Evolutionary conservation across 2,797 vertebrate species (phyloP).

Genomic region (Cebuella pygmaea): DNA sequence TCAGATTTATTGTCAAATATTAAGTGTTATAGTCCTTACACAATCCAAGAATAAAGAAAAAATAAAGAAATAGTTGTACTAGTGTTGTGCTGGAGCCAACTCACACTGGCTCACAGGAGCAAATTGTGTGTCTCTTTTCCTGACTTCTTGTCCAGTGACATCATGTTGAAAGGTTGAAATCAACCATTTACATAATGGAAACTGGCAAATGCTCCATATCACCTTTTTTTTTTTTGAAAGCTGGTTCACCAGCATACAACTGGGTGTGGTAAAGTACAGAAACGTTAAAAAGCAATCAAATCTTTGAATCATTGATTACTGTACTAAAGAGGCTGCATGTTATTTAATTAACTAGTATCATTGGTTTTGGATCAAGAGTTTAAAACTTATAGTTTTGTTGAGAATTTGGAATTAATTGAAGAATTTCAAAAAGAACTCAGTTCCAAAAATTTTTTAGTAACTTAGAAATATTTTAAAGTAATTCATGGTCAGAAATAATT

Average conservation of each 20-base stretch:
- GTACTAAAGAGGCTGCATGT: background rate
- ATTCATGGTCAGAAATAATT: conserved; percentile 71
- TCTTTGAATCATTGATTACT: background rate
- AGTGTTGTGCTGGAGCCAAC: background rate
- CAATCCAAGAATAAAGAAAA: background rate
- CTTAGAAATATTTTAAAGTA: conserved; percentile 71
- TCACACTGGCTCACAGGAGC: background rate
- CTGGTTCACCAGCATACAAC: background rate
- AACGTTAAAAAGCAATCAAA: conserved; percentile 19
- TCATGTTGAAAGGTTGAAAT: conserved; percentile 29
- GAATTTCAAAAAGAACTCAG: conserved; percentile 35
- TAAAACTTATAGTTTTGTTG: conserved; percentile 55
- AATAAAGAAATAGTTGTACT: background rate
- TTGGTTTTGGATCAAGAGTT: conserved; percentile 47
- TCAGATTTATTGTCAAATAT: background rate
- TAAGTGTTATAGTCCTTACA: background rate
- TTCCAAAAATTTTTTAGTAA: conserved; percentile 52
- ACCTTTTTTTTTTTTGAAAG: background rate
- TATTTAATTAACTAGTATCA: conserved; percentile 1
- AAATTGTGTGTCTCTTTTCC: background rate
- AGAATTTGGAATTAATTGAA: conserved; percentile 53
- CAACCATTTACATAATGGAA: background rate
- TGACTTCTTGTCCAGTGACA: background rate
- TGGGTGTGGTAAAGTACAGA: background rate
- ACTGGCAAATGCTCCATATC: background rate